Evolutionary conservation across 53 echinoderm and acorn worm species (phyloP), one percentile per base, ranked within the genome.

Genomic region (Glandiceps talaboti): DNA sequence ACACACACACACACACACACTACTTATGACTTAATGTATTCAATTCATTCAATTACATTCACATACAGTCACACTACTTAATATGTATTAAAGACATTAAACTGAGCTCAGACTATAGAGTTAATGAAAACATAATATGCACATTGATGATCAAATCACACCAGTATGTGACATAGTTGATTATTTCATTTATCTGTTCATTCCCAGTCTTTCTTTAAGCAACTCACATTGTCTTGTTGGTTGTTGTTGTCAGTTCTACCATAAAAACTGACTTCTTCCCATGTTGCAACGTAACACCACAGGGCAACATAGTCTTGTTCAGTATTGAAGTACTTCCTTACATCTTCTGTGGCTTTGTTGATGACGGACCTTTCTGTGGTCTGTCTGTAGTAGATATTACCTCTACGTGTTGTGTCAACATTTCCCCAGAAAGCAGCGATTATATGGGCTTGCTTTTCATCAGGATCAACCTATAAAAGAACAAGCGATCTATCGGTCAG

Each of bases 401-500:
- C 99, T 33, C 91, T 84, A 30, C 87, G 33, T 0, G 83, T 81
- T 73, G 91, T 79, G 75, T 99, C 93, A 29, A 99, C 93, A 76
- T 99, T 99, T n/a, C 89, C 91, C 86, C 89, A 91, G 75, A 91
- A 99, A 1, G 94, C 89, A 14, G 99, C 99, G 14, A 91, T 84
- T 28, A 99, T 73, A 1, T 89, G 86, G n/a, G 86, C 84, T 1
- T 97, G 78, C 1, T 76, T 76, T 25, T 81, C 86, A 76, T 79
- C 84, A 12, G 64, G 64, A 45, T 45, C 64, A 45, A 20, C 6
- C 64, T 45, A 20, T 12, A 45, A 45, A 45, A n/a, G n/a, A n/a
- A n/a, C n/a, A n/a, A n/a, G n/a, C n/a, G n/a, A n/a, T n/a, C n/a
- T n/a, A n/a, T n/a, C n/a, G n/a, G n/a, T n/a, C n/a, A n/a, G n/a